Conservation (phyloP, 2,888 invertebrate species). For the Nomada fabriciana region DNA sequence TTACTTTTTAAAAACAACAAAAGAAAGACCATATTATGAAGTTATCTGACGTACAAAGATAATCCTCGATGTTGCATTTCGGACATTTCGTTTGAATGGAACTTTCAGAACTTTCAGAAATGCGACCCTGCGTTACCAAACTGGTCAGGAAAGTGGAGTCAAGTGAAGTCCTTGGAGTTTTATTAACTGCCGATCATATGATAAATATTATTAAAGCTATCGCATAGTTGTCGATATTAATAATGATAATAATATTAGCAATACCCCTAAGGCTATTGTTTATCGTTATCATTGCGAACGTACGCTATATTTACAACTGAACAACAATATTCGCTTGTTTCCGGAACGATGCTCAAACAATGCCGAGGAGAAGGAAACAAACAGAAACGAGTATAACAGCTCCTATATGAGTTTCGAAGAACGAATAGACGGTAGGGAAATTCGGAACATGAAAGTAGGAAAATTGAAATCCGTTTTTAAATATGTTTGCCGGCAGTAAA, state of each 20-base stretch:
- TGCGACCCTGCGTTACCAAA: constrained; percentile 58
- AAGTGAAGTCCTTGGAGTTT: constrained; percentile 62
- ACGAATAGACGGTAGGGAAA: constrained; percentile 25
- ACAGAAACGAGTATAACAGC: constrained; percentile 44
- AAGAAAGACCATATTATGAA: neutral
- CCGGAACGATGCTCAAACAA: constrained; percentile 62
- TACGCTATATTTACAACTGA: constrained; percentile 83
- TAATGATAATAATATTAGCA: constrained; percentile 77
- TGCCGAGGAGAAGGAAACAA: constrained; percentile 54
- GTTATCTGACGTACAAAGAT: constrained; percentile 48
- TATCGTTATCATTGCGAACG: constrained; percentile 76
- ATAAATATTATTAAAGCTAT: constrained; percentile 81
- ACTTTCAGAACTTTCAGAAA: constrained; percentile 49
- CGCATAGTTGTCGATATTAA: constrained; percentile 78
- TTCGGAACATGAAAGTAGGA: constrained; percentile 24
- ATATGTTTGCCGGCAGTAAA: constrained; percentile 35
- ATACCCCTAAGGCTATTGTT: constrained; percentile 75
- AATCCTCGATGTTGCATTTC: constrained; percentile 22
- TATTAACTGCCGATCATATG: constrained; percentile 70
- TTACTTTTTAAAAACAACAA: constrained; percentile 5
- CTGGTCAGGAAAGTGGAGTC: constrained; percentile 62
- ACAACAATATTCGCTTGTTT: constrained; percentile 77
- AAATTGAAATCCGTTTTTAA: constrained; percentile 21
- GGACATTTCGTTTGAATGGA: constrained; percentile 47
- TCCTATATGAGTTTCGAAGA: constrained; percentile 59